Conservation (phyloP, 2,113 vertebrate genomes). For the Eleginops maclovinus region DNA sequence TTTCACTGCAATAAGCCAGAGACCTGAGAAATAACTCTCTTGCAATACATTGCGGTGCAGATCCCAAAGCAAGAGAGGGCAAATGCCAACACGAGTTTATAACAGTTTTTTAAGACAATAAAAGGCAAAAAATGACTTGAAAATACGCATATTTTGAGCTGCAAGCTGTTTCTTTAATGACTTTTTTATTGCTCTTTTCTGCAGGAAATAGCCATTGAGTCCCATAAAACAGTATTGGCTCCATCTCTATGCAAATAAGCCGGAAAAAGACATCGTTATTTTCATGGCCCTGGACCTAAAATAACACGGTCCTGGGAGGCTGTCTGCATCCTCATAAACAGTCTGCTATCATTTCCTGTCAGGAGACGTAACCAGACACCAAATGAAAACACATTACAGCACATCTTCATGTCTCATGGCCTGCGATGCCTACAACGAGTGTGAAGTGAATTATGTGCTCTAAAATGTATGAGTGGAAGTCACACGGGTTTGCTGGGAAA, state of each 20-base stretch:
- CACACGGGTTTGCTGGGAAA: constrained; percentile 28
- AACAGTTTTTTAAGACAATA: constrained; percentile 7
- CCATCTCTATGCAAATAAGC: constrained; percentile 54
- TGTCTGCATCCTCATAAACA: constrained; percentile 56
- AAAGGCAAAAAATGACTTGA: constrained; percentile 11
- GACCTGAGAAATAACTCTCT: too few species aligned
- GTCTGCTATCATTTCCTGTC: constrained; percentile 65
- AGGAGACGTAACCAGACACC: constrained; percentile 38
- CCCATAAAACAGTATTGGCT: constrained; percentile 40
- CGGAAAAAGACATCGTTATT: constrained; percentile 41
- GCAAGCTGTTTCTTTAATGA: constrained; percentile 32
- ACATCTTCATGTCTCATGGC: constrained; percentile 62
- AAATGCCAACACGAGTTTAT: neutral
- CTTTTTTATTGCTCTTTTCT: constrained; percentile 30
- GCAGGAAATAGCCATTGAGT: constrained; percentile 40
- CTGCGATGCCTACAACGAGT: constrained; percentile 43
- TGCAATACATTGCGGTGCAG: too few species aligned
- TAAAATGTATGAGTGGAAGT: constrained; percentile 58
- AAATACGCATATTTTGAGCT: constrained; percentile 6
- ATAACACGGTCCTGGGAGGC: constrained; percentile 52
- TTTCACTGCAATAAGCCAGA: too few species aligned
- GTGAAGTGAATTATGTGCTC: constrained; percentile 51
- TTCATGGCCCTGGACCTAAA: constrained; percentile 53
- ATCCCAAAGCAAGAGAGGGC: too few species aligned
- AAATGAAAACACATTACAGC: constrained; percentile 70